Evolutionary conservation across 2,797 vertebrate species (phyloP), one percentile per base, ranked within the genome.

Genomic region (Syndactyla subalaris): DNA sequence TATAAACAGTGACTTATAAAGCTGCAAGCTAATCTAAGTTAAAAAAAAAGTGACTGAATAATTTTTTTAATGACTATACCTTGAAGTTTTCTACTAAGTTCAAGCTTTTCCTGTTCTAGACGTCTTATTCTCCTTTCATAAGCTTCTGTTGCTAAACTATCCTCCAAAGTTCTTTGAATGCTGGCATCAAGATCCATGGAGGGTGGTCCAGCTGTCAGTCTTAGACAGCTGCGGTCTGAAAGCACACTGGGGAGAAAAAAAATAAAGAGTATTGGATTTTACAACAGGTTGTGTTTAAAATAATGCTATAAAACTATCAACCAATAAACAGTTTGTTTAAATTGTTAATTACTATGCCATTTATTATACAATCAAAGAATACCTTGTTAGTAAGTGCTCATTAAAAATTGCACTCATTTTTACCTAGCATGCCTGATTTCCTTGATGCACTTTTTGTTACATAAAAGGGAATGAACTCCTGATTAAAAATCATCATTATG

Each of bases 101-200:
- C 99, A 75, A 99, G 94, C 88, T 99, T 99, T 94, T 99, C 99
- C 94, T 99, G 99, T 89, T 99, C 99, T 62, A 99, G 98, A 32
- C 99, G 99, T 36, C 99, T 98, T 97, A 99, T 99, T 97, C 99
- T 98, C 93, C 99, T 98, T 97, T 99, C 99, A 23, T 99, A 99
- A 68, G 99, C 99, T 97, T 99, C 99, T 2, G 99, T 98, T 54
- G 99, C 99, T 97, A 99, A 97, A 94, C 98, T 99, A 93, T 99
- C 99, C 89, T 99, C 99, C 89, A 99, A 97, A 89, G 98, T 98
- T 78, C 99, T 98, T 97, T 99, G 98, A 80, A 99, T 98, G 29
- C 95, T 98, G 59, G 97, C 97, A 95, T 99, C 99, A 59, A 99
- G 84, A 73, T 98, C 98, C 54, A 98, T 93, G 36, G 98, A 97